Evolutionary conservation across 2,797 vertebrate genomes (phyloP), one percentile per base, ranked within the genome.

Genomic region (Anguilla anguilla): DNA sequence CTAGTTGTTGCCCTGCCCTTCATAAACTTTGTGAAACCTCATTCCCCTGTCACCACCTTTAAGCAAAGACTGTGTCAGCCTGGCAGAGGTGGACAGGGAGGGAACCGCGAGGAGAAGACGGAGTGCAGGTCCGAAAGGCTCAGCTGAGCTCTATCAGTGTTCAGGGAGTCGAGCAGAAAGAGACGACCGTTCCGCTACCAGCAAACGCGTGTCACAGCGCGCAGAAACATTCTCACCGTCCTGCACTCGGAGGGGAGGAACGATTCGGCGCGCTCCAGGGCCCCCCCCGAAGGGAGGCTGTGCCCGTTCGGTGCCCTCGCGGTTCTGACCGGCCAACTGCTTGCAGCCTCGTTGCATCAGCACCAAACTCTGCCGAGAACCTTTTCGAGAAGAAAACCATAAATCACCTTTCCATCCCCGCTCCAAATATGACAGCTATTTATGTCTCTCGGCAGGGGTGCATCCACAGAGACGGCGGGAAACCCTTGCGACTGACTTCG

Each of bases 401-500:
- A 84, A 90, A 83, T 57, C 85, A 57, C 61, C 85, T 86, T 92
- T 91, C 90, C 53, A 86, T 91, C 87, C 89, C 72, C 83, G 22
- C 88, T 89, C 0, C 55, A 89, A 89, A 85, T 86, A 43, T 3
- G 86, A 57, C 83, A 15, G 86, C 92, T 86, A 84, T 86, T 86
- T 79, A 83, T 82, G 39, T 86, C 61, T 88, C 57, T 79, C 53
- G 13, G n/a, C 49, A 28, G 85, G 86, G 15, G 17, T 82, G 46
- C 49, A 87, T 82, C 91, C 90, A 88, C 87, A 85, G 83, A 84
- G 83, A 15, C 46, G 7, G 81, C 46, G 11, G 57, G 79, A 64
- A 43, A 67, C 46, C 19, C 51, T 25, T 83, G 79, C 3, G 2
- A 9, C 59, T 67, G 86, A 15, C 46, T 87, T 49, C 11, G 82